phyloP scores from a whole-genome alignment of 2,113 vertebrate genomes.

The Dissostichus mawsoni region DNA sequence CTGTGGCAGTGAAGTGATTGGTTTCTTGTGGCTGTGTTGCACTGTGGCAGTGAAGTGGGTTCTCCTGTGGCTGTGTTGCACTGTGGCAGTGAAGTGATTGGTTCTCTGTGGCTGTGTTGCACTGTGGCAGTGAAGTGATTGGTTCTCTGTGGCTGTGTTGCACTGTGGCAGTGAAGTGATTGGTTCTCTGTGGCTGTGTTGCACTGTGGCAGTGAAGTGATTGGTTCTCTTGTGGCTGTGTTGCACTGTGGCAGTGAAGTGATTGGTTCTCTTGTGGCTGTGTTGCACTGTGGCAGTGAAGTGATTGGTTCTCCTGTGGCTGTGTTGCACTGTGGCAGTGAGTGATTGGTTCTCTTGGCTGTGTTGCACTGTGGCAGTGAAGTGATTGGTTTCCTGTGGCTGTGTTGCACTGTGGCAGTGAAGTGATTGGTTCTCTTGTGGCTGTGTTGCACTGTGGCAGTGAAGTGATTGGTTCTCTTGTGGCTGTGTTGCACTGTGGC shows the following conservation, averaged over 20 bases:
- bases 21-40: slow-evolving; percentile 63
- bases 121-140: slow-evolving; percentile 58
- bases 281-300: slow-evolving; percentile 54
- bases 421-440: slow-evolving; percentile 68
- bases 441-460: slow-evolving; percentile 52
- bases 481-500: slow-evolving; percentile 57
- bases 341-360: slow-evolving; percentile 65
- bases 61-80: slow-evolving; percentile 64
- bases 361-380: slow-evolving; percentile 51
- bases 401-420: slow-evolving; percentile 50
- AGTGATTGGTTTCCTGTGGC: slow-evolving; percentile 67
- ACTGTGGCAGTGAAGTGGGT: slow-evolving; percentile 55
- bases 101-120: slow-evolving; percentile 59
- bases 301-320: slow-evolving; percentile 66
- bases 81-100: slow-evolving; percentile 58
- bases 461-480: slow-evolving; percentile 66
- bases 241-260: slow-evolving; percentile 54
- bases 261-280: slow-evolving; percentile 66
- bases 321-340: slow-evolving; percentile 50
- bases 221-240: slow-evolving; percentile 65
- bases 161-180: slow-evolving; percentile 58
- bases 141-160: slow-evolving; percentile 59
- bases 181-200: slow-evolving; percentile 60
- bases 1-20: slow-evolving; percentile 58
- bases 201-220: slow-evolving; percentile 56